Base-by-base conservation (phyloP, 1,140 invertebrate species). In the Bathynomus jamesi region DNA sequence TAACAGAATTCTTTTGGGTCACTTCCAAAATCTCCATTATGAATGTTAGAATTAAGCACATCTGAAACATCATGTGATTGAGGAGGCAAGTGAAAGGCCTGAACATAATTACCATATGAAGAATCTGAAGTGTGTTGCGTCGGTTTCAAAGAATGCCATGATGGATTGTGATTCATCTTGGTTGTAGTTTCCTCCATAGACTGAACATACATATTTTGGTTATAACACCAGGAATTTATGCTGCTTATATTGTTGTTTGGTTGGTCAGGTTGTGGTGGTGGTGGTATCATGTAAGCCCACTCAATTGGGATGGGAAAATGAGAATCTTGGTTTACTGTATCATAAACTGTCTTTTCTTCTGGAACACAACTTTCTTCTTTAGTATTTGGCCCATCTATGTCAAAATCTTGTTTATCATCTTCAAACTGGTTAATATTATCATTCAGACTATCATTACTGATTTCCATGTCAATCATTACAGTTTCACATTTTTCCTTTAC, bases 261-360 rank as follows among this genome's bases (percentile, higher is more conserved):
- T 46, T 71, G 65, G 28, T 75, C 73, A 24, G 73, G 69, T n/a
- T 69, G 69, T 25, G 69, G 69, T 13, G 73, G 73, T 4, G 73
- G 73, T 7, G 73, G 73, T 62, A 75, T 70, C 73, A 75, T 75
- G 29, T 75, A 75, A 11, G 73, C 73, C 73, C 73, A 75, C 46
- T 75, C 73, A 11, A 75, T 69, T 21, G 73, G 73, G 5, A 75
- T 75, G n/a, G 70, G 73, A 66, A 74, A 71, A 65, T 46, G 70
- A 30, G 29, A 53, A 5, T 53, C 5, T 5, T 53, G 40, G 21
- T 21, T 8, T 40, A 40, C 17, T 17, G 32, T 40, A 40, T 40
- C 17, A 7, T 7, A 40, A 8, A 7, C 32, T 2, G 40, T 53
- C 21, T 53, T 53, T 3, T 17, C 21, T 53, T 53, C 40, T 17